phyloP scores from a whole-genome alignment of 1,140 invertebrate genomes.

The Battus philenor region DNA sequence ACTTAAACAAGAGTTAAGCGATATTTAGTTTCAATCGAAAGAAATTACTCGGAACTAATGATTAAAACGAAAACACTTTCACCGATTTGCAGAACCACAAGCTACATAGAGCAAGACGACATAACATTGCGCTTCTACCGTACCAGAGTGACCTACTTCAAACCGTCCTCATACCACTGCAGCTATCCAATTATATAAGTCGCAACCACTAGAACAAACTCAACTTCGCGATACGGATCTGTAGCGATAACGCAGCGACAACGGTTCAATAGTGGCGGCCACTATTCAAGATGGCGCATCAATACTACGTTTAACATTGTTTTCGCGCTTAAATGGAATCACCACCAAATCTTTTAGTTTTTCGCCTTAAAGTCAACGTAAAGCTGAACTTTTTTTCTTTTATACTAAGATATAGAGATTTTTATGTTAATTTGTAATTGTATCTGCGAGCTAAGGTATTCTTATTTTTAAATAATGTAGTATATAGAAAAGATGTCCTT shows the following conservation, averaged over 20 bases:
- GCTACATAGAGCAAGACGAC: slow-evolving; percentile 20
- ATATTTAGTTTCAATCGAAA: not conserved
- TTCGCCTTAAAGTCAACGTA: too few relatives aligned
- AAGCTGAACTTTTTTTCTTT: too few relatives aligned
- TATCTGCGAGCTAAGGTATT: too few relatives aligned
- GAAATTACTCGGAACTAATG: slow-evolving; percentile 3
- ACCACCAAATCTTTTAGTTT: too few relatives aligned
- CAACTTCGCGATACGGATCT: not conserved
- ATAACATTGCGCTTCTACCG: slow-evolving; percentile 10
- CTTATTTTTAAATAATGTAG: too few relatives aligned
- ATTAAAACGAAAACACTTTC: slow-evolving; percentile 26
- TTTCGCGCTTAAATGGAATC: not conserved
- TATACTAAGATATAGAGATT: too few relatives aligned
- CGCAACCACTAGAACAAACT: slow-evolving; percentile 8
- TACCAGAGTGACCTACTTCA: slow-evolving; percentile 21
- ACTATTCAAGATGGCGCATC: slow-evolving; percentile 7
- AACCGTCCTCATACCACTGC: slow-evolving; percentile 6
- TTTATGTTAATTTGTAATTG: too few relatives aligned
- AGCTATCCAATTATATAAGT: slow-evolving; percentile 11
- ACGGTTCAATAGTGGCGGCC: slow-evolving; percentile 8
- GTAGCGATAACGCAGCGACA: slow-evolving; percentile 5
- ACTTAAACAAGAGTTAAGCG: too few relatives aligned
- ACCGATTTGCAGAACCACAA: slow-evolving; percentile 21
- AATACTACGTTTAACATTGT: slow-evolving; percentile 2
- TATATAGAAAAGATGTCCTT: too few relatives aligned